Percentiles rank a stretch among this genome's conserved stretches.
Conservation (phyloP, 2,113 vertebrate genomes). For the Arenaria interpres region DNA sequence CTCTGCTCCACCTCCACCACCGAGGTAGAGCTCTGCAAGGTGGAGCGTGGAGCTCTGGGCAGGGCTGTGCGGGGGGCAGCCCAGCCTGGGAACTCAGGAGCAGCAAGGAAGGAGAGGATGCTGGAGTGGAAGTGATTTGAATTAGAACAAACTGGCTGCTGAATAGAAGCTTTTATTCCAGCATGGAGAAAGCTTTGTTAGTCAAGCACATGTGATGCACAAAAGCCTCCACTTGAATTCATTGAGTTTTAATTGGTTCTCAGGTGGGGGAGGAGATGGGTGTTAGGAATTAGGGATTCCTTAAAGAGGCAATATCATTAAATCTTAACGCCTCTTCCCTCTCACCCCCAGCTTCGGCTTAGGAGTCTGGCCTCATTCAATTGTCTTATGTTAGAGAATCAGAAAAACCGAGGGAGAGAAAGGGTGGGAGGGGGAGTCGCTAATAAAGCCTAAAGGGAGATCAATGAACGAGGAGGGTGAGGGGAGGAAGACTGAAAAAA, state of each 20-base stretch:
- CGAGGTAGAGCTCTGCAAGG: background rate
- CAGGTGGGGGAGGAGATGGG: conserved; percentile 84
- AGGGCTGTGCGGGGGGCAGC: conserved; percentile 6
- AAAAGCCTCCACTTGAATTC: conserved; percentile 84
- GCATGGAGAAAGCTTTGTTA: conserved; percentile 81
- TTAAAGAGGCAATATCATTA: conserved; percentile 78
- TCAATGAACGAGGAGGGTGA: conserved; percentile 59
- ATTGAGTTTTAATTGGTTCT: conserved; percentile 85
- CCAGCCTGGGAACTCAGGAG: conserved; percentile 74
- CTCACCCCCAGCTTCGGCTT: conserved; percentile 29
- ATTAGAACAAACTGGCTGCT: conserved; percentile 78
- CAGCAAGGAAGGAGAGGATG: conserved; percentile 65
- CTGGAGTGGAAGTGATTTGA: conserved; percentile 80
- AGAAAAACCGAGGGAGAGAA: conserved; percentile 51
- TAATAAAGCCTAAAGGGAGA: conserved; percentile 26
- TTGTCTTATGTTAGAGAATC: conserved; percentile 54
- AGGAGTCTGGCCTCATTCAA: conserved; percentile 53
- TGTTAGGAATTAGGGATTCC: conserved; percentile 76
- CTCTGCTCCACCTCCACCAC: background rate
- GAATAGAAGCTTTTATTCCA: conserved; percentile 84
- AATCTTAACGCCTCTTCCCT: conserved; percentile 59
- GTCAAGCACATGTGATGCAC: conserved; percentile 81
- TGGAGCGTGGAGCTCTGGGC: conserved; percentile 12
- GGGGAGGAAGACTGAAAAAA: conserved; percentile 6
- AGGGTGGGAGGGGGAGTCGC: conserved; percentile 36